These are phyloP conservation scores for Cheilosia soror DNA, from an alignment of 2,888 invertebrate genomes.

Conservation along the genomic window DNA sequence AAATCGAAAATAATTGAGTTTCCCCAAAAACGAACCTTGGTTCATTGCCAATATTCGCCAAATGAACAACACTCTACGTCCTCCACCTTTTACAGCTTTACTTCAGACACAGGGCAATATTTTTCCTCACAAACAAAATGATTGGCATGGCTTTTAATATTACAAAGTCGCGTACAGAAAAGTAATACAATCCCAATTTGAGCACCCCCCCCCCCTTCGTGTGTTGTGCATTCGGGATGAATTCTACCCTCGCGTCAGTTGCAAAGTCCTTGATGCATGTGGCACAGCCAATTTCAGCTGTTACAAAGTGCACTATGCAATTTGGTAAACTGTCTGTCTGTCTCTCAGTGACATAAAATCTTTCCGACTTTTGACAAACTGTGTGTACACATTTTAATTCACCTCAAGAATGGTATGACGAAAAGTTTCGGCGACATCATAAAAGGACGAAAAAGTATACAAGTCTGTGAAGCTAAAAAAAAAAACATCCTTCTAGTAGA, in stretches of 20 bases:
- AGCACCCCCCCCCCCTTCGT: neutral
- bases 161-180: neutral
- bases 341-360: neutral
- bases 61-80: constrained; percentile 5
- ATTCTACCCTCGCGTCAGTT: constrained; percentile 15
- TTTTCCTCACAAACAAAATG: constrained; percentile 12
- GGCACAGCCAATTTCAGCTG: neutral
- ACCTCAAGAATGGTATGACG: constrained; percentile 23
- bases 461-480: neutral
- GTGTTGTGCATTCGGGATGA: constrained; percentile 15
- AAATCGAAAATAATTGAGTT: no score
- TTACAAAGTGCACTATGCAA: neutral
- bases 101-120: neutral
- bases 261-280: constrained; percentile 40
- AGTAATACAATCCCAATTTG: neutral
- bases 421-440: constrained; percentile 1
- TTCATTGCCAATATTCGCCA: constrained; percentile 19
- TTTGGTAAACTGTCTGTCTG: constrained; percentile 14
- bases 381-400: neutral
- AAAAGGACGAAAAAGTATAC: constrained; percentile 5
- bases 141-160: constrained; percentile 51
- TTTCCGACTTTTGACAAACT: neutral
- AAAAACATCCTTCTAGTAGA: neutral
- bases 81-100: neutral
- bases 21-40: constrained; percentile 16